Evolutionary conservation across 2,888 invertebrate genomes (phyloP), one percentile per base, ranked within the genome.

Genomic region (Chymomyza fuscimana): DNA sequence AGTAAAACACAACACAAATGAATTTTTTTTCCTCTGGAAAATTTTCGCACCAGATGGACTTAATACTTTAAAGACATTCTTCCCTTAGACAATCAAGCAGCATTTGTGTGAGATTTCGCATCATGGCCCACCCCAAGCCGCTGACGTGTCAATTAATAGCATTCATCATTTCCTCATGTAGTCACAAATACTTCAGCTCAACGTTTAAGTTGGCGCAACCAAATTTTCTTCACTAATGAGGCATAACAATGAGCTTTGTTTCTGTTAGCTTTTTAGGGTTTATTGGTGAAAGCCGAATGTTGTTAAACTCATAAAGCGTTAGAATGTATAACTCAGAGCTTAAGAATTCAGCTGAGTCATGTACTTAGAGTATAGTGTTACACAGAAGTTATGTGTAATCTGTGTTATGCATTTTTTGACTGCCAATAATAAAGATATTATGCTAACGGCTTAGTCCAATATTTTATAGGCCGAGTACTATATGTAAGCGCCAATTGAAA

Each of bases 151-250:
- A 85, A 85, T 85, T 85, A 85, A 88, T 87, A 86, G 80, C 88
- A 85, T 88, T 83, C 84, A 84, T 83, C 86, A 84, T 80, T 75
- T 63, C 69, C 79, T 67, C 65, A 68, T 52, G 4, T 9, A 7
- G 52, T 5, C 16, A 15, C 52, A 52, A 36, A 22, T 19, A 64
- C 54, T 25, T 64, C 36, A 56, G 1, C 22, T 22, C 22, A 54
- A 59, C 50, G 51, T 60, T 58, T 59, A 65, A 50, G 58, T 65
- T 22, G 60, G 59, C 51, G 50, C 58, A 58, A 58, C 59, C 65
- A 74, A 88, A 88, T 88, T 88, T 87, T 82, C 87, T 85, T 77
- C 88, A 81, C 86, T 86, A 86, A 86, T 86, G 86, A 86, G 87
- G 87, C 88, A 86, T 87, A 85, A 88, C 87, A 87, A 87, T 81